Evolutionary conservation across 2,113 vertebrate species (phyloP).

Genomic region (Psilopogon haemacephalus): DNA sequence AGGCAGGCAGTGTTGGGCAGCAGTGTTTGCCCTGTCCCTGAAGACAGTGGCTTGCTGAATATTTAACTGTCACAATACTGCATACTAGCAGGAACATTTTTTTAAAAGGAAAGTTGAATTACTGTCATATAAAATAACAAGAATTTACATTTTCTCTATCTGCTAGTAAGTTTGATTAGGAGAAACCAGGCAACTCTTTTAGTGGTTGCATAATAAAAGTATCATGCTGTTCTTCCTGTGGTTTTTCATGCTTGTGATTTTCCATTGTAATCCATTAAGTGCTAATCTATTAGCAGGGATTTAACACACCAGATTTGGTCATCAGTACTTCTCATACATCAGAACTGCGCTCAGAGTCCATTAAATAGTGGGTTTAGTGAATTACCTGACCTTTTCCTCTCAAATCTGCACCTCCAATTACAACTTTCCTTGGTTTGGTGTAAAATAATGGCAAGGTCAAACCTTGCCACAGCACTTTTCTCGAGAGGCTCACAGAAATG

Average conservation of each 20-base stretch:
- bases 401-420: constrained; percentile 21
- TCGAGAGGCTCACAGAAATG: background rate
- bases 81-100: background rate
- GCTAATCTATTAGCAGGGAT: constrained; percentile 39
- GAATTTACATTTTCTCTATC: background rate
- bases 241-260: constrained; percentile 27
- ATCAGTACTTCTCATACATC: constrained; percentile 31
- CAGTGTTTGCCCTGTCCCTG: background rate
- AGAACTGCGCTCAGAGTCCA: constrained; percentile 20
- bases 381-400: constrained; percentile 39
- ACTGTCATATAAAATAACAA: background rate
- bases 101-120: background rate
- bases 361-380: constrained; percentile 8
- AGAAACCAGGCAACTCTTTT: background rate
- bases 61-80: background rate
- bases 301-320: constrained; percentile 49
- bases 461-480: constrained; percentile 1
- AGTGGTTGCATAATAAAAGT: constrained; percentile 41
- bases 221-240: background rate
- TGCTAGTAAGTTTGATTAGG: background rate
- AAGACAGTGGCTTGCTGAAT: background rate
- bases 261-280: constrained; percentile 51
- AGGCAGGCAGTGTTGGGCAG: background rate
- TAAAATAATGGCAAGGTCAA: constrained; percentile 42
- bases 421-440: constrained; percentile 14